Base-by-base conservation (phyloP, 2,113 vertebrate species). In the Lepisosteus oculatus region DNA sequence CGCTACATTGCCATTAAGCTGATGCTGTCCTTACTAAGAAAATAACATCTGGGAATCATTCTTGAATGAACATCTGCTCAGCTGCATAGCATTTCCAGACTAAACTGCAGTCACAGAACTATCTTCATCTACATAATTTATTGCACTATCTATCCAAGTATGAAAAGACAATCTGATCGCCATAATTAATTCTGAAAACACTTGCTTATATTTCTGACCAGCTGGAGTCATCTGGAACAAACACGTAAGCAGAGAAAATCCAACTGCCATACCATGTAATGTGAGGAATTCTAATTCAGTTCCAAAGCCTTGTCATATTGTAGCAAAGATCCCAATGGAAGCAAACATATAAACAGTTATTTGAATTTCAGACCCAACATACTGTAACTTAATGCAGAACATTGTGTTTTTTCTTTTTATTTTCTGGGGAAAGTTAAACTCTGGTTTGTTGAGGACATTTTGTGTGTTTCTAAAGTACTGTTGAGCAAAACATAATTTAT, bases 141-240 rank as follows among this genome's bases (percentile, higher is more conserved):
- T 66, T 6, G n/a, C 67, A 70, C 69, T 57, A 67, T 64, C 67
- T 29, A 51, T 44, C 55, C 65, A 56, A 55, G 62, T 42, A 69
- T 45, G 43, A 64, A 70, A 15, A 70, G 69, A 73, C 65, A 71
- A 74, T 72, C 42, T 68, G 72, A 72, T 41, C 9, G 14, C 6
- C 17, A 47, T 43, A 43, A 75, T 73, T 68, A 68, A 77, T 61
- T 68, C 55, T 69, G 56, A 72, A 67, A 73, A 74, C 72, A 74
- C 64, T 68, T 13, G 67, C 41, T 55, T 43, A 56, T 59, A 61
- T 51, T 68, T 61, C 42, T 11, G 41, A 17, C 72, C 72, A 77
- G 68, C 68, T 74, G 64, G 68, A 12, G 56, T 55, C 64, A 55
- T 15, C 45, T 55, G 63, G 13, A 67, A 57, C 45, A 55, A 43